These are phyloP conservation scores for Drosophila elegans DNA, from an alignment of 1,140 invertebrate genomes.

Conservation along the genomic window DNA sequence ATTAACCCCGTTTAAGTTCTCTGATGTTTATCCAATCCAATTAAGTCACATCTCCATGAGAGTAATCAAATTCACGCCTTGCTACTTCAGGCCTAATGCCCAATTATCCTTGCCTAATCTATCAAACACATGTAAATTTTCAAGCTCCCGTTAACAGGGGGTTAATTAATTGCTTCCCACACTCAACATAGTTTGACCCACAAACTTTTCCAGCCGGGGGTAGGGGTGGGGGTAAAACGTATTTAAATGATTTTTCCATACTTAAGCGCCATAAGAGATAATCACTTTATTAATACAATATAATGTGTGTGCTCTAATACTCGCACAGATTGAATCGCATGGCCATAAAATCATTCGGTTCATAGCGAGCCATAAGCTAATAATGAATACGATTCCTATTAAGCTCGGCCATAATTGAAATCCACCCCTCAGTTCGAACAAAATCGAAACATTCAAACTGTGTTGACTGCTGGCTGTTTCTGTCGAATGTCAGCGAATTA, in stretches of 20 bases:
- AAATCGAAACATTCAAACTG: conserved; percentile 33
- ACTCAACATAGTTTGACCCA: conserved; percentile 13
- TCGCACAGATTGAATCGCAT: conserved; percentile 22
- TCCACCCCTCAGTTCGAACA: conserved; percentile 12
- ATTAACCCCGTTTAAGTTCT: conserved; percentile 21
- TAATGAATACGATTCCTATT: conserved; percentile 49
- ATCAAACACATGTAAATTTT: conserved; percentile 45
- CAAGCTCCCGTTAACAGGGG: conserved; percentile 25
- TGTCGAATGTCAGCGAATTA: conserved; percentile 73
- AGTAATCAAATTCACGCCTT: conserved; percentile 43
- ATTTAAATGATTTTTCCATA: conserved; percentile 40
- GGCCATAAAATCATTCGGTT: conserved; percentile 35
- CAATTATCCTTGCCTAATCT: conserved; percentile 43
- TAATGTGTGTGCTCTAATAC: conserved; percentile 23
- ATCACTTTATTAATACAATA: conserved; percentile 33
- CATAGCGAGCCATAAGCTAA: conserved; percentile 47
- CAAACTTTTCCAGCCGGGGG: background rate
- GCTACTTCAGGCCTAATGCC: conserved; percentile 31
- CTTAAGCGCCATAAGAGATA: conserved; percentile 16
- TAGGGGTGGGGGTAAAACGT: background rate
- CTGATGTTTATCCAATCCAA: conserved; percentile 23
- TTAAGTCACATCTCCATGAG: conserved; percentile 23
- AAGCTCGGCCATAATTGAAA: conserved; percentile 41
- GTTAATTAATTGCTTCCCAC: conserved; percentile 35
- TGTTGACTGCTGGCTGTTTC: conserved; percentile 33